phyloP scores from a whole-genome alignment of 2,113 vertebrate species.

The Paratilapia polleni region DNA sequence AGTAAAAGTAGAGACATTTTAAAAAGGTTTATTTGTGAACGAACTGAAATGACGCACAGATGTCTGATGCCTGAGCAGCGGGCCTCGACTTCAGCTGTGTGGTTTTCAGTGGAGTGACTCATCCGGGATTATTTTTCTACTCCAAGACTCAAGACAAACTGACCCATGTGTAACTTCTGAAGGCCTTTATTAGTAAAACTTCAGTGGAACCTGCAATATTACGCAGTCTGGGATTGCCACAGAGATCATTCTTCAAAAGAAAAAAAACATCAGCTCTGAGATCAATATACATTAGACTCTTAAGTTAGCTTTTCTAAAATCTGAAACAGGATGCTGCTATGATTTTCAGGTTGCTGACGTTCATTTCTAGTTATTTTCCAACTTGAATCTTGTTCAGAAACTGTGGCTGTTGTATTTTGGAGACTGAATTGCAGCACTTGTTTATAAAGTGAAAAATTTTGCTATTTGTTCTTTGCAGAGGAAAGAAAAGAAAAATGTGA shows the following conservation, averaged over 20 bases:
- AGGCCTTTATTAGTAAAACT: constrained; percentile 4
- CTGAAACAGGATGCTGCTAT: constrained; percentile 60
- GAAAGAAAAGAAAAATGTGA: constrained; percentile 69
- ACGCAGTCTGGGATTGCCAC: neutral
- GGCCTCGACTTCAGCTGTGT: neutral
- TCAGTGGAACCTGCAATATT: neutral
- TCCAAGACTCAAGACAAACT: constrained; percentile 29
- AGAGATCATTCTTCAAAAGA: constrained; percentile 8
- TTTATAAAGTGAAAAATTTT: constrained; percentile 72
- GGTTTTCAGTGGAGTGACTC: neutral
- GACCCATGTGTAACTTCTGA: neutral
- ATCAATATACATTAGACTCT: neutral
- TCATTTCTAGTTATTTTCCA: constrained; percentile 37
- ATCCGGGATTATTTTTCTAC: constrained; percentile 69
- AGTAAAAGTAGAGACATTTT: constrained; percentile 55
- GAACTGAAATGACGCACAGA: constrained; percentile 10
- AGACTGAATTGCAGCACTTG: constrained; percentile 76
- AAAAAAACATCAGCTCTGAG: neutral
- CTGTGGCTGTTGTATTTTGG: constrained; percentile 54
- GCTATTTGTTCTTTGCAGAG: constrained; percentile 56
- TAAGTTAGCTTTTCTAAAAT: constrained; percentile 7
- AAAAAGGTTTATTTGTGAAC: constrained; percentile 42
- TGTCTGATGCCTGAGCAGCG: neutral
- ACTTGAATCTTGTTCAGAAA: constrained; percentile 34
- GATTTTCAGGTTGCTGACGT: constrained; percentile 51